phyloP scores from a whole-genome alignment of 2,113 vertebrate genomes.

The Psilopogon haemacephalus region DNA sequence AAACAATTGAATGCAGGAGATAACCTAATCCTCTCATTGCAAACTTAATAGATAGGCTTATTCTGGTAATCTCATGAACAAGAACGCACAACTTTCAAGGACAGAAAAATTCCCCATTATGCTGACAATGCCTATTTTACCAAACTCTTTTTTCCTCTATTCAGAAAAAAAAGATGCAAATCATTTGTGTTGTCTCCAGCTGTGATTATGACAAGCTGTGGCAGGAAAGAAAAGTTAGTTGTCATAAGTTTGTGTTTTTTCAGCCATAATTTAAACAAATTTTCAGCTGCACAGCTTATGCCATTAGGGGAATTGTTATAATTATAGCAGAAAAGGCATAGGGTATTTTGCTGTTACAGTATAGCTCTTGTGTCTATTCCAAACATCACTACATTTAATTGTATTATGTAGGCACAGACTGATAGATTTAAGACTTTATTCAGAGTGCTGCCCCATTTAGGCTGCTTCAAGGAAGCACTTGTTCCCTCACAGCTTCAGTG shows the following conservation, averaged over 20 bases:
- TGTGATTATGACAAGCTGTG: background rate
- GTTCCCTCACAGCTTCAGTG: background rate
- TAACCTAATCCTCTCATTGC: background rate
- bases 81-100: background rate
- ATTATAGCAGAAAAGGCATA: background rate
- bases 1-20: background rate
- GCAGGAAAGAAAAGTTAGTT: background rate
- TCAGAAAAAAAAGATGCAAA: background rate
- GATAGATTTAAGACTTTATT: background rate
- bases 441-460: background rate
- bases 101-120: background rate
- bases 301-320: background rate
- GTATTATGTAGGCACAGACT: background rate
- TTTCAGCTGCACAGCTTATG: background rate
- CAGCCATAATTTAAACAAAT: background rate
- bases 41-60: background rate
- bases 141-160: background rate
- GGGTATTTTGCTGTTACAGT: background rate
- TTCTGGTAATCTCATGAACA: background rate
- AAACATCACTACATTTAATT: background rate
- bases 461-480: background rate
- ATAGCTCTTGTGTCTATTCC: background rate
- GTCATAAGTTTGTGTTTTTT: background rate
- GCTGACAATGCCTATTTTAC: background rate
- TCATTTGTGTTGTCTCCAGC: background rate